Percentiles rank a stretch among this genome's conserved stretches.
phyloP scores from a whole-genome alignment of 2,113 vertebrate species.

The Eclectus roratus region DNA sequence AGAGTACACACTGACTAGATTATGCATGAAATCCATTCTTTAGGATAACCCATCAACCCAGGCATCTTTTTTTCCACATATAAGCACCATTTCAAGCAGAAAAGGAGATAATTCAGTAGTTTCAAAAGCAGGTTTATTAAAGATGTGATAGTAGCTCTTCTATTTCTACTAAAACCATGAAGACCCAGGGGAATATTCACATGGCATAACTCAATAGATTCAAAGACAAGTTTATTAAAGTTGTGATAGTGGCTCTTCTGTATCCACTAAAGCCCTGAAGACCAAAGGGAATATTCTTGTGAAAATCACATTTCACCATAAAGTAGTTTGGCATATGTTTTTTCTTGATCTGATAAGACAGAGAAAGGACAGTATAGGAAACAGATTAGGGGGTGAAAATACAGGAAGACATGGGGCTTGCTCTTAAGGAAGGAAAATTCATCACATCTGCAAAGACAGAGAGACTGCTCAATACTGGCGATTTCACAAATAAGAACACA shows the following conservation, averaged over 20 bases:
- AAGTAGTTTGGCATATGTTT: not conserved
- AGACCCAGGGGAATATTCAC: not conserved
- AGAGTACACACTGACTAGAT: not conserved
- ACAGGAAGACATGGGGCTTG: not conserved
- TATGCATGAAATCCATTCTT: slow-evolving; percentile 8
- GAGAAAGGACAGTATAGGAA: not conserved
- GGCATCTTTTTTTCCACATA: not conserved
- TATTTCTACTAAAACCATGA: not conserved
- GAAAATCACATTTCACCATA: slow-evolving; percentile 1
- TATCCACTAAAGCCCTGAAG: not conserved
- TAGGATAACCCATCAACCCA: not conserved
- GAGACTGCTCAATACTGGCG: not conserved
- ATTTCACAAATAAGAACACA: not conserved
- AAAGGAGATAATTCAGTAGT: not conserved
- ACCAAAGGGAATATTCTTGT: not conserved
- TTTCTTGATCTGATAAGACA: not conserved
- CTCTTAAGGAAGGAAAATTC: not conserved
- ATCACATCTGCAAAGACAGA: not conserved
- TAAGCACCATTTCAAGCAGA: not conserved
- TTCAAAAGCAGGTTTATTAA: slow-evolving; percentile 10
- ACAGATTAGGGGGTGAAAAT: not conserved
- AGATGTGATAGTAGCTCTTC: not conserved
- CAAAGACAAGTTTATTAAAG: slow-evolving; percentile 41
- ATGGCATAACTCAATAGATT: slow-evolving; percentile 2
- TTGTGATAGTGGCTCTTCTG: not conserved